Conservation (phyloP, 2,113 vertebrate genomes). For the Halichoeres trimaculatus region DNA sequence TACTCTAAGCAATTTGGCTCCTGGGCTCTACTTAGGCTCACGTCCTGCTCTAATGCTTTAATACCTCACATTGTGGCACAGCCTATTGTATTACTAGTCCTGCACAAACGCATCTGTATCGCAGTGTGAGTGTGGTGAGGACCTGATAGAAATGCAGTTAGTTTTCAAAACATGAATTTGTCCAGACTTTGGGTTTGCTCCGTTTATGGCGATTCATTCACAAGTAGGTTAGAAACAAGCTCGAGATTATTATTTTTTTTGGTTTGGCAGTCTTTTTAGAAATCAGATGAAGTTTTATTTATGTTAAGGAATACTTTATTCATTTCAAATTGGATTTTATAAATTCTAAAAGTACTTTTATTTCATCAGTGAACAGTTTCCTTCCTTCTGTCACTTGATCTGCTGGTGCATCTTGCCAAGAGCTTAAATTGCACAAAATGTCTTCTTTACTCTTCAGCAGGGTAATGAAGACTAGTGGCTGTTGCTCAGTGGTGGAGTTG, state of each 20-base stretch:
- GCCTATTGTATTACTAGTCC: conserved; percentile 12
- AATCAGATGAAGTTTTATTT: neutral
- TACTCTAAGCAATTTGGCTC: conserved; percentile 63
- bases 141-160: neutral
- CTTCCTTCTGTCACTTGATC: neutral
- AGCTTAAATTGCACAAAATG: conserved; percentile 1
- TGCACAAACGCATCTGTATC: conserved; percentile 3
- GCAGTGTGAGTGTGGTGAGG: neutral
- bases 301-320: neutral
- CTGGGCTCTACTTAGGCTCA: conserved; percentile 67
- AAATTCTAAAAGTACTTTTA: neutral
- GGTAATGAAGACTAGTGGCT: neutral
- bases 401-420: neutral
- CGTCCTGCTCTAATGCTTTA: conserved; percentile 66
- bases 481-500: too few relatives aligned
- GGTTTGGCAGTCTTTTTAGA: conserved; percentile 1
- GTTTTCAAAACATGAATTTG: neutral
- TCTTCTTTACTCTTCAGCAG: neutral
- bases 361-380: neutral
- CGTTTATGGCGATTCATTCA: neutral
- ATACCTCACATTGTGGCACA: conserved; percentile 40
- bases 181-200: neutral
- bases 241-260: too few relatives aligned
- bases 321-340: neutral
- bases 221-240: neutral